Evolutionary conservation across 2,113 vertebrate species (phyloP), one percentile per base, ranked within the genome.

Genomic region (Lynx canadensis): DNA sequence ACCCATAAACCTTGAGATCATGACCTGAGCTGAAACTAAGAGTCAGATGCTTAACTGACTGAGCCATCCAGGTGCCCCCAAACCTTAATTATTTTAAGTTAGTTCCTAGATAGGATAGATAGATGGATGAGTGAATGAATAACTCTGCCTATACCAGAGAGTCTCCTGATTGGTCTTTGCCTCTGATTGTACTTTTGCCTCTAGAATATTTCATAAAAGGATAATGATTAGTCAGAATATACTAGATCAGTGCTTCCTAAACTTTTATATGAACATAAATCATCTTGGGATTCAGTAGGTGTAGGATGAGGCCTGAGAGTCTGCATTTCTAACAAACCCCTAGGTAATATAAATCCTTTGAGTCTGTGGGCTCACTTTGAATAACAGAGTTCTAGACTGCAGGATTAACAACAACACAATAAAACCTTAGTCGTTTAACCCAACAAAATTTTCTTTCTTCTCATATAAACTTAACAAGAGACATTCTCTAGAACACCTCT

Each of bases 151-250:
- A 16, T 23, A 68, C 48, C 38, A 79, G 33, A 79, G 33, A 41
- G 14, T 71, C 13, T 86, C 27, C 19, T 79, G 73, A 68, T 41
- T 81, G 79, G 63, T 12, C 29, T 81, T 92, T 41, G 52, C 65
- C 65, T 86, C 27, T 41, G 71, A 25, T 3, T 79, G 29, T 69
- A 65, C 50, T 60, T 91, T 63, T 41, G 52, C 74, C 38, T 55
- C 41, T n/a, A 92, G 94, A 3, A 65, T 95, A 73, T 92, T 80
- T 92, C 74, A 95, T 21, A 65, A 33, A 80, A 86, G 73, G 27
- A 25, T 78, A 85, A 60, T 36, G n/a, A 23, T 52, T 87, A 71
- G 14, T 86, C 18, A 63, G 65, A 95, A 81, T 87, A 81, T 73
- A 12, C 21, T 38, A 89, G 78, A 87, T 41, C n/a, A 65, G 9